phyloP scores from a whole-genome alignment of 2,888 invertebrate species.

The Luffia ferchaultella region DNA sequence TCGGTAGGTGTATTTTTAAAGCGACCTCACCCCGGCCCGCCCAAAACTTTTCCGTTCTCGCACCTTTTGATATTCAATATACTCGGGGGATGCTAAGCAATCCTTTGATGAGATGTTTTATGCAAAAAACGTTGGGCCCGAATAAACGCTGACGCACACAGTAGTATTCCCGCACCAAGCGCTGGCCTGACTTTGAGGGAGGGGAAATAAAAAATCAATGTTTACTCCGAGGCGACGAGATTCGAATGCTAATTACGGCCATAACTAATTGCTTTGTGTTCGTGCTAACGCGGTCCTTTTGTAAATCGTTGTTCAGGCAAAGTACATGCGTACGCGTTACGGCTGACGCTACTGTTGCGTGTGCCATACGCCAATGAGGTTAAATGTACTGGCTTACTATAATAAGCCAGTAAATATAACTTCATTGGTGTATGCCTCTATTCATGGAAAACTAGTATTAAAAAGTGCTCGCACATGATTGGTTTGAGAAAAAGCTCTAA shows the following conservation, averaged over 20 bases:
- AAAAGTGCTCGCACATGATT: no score
- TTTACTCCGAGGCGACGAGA: constrained; percentile 56
- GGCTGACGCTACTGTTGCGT: no score
- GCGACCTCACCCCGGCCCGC: constrained; percentile 15
- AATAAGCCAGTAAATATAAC: no score
- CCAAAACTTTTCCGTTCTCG: constrained; percentile 51
- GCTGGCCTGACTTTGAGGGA: constrained; percentile 44
- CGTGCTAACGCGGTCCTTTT: constrained; percentile 37
- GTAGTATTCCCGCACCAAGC: constrained; percentile 54
- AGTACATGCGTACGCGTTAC: no score
- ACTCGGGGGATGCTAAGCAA: constrained; percentile 58
- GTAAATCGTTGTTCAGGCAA: constrained; percentile 27
- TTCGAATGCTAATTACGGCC: constrained; percentile 58
- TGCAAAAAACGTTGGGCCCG: constrained; percentile 64
- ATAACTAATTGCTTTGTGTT: constrained; percentile 56
- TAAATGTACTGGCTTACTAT: no score
- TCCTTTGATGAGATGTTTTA: constrained; percentile 68
- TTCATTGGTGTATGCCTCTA: no score
- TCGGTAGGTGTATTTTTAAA: constrained; percentile 61
- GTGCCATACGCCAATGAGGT: no score
- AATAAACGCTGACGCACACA: constrained; percentile 63
- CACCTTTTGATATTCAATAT: constrained; percentile 67
- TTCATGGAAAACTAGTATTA: no score
- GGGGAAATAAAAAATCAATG: constrained; percentile 65
- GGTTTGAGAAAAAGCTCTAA: no score